Percentiles rank a stretch among this genome's conserved stretches.
Evolutionary conservation across 2,113 vertebrate genomes (phyloP).

Genomic region (Pterocles orientalis): DNA sequence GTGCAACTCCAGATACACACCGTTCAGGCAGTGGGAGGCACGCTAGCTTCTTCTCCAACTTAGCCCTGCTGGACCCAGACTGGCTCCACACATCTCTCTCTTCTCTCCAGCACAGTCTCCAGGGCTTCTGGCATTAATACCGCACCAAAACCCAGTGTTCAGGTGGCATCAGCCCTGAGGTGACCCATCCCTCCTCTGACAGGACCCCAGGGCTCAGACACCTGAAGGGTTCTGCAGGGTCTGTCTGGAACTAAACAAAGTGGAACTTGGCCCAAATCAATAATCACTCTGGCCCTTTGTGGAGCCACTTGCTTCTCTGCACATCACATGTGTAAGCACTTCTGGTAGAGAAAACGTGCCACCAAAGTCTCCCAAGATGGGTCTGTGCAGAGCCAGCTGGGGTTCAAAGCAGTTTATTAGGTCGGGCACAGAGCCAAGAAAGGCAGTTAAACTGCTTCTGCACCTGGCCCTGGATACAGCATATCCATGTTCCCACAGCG

Average conservation of each 20-base stretch:
- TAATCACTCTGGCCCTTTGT: background rate
- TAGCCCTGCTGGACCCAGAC: background rate
- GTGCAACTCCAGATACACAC: accelerated
- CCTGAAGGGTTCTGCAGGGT: background rate
- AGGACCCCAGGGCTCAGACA: background rate
- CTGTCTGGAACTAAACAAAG: background rate
- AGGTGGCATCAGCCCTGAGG: background rate
- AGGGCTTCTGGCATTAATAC: background rate
- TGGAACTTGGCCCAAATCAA: background rate
- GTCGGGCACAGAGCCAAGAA: background rate
- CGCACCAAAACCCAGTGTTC: background rate
- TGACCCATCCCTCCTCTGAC: background rate
- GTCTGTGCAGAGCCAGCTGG: background rate
- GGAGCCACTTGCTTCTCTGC: background rate
- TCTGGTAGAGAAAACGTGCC: background rate
- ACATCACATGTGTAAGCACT: background rate
- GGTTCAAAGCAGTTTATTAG: background rate
- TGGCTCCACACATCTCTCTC: background rate
- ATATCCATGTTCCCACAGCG: accelerated
- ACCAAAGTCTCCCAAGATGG: background rate
- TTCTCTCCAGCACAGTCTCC: background rate
- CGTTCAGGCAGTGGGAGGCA: background rate
- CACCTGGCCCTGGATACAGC: background rate
- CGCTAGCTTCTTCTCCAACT: background rate
- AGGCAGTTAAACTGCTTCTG: background rate